phyloP scores from a whole-genome alignment of 2,113 vertebrate species.

The Lasiurus borealis region DNA sequence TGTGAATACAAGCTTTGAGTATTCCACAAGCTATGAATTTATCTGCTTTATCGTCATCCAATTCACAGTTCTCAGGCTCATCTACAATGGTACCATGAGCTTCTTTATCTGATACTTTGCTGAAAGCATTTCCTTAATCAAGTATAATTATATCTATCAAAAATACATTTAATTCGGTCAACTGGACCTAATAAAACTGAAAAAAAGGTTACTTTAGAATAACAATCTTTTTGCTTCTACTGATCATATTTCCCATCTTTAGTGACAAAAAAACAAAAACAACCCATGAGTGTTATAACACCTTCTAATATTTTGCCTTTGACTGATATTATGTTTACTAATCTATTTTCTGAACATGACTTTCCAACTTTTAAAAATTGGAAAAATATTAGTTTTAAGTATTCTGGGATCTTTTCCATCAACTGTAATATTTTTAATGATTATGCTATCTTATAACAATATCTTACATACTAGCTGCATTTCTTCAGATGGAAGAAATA shows the following conservation, averaged over 20 bases:
- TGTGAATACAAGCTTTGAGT: background rate
- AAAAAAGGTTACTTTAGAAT: background rate
- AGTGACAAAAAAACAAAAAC: too few relatives aligned
- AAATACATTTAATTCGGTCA: background rate
- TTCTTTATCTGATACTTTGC: background rate
- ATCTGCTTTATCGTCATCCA: background rate
- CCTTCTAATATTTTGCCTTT: too few relatives aligned
- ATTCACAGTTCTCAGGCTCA: background rate
- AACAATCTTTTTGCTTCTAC: background rate
- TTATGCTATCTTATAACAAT: background rate
- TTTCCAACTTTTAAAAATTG: background rate
- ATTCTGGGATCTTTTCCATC: background rate
- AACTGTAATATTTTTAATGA: conserved; percentile 6
- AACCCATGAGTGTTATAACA: too few relatives aligned
- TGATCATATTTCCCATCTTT: background rate
- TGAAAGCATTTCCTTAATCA: background rate
- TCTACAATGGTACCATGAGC: background rate
- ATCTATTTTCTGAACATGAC: background rate
- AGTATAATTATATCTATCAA: background rate
- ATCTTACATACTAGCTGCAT: background rate
- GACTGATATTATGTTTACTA: too few relatives aligned
- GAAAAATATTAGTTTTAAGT: background rate
- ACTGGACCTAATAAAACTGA: background rate
- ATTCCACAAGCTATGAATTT: background rate
- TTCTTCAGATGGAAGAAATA: background rate